Evolutionary conservation across 2,113 vertebrate genomes (phyloP), one percentile per base, ranked within the genome.

Genomic region (Jaculus jaculus): DNA sequence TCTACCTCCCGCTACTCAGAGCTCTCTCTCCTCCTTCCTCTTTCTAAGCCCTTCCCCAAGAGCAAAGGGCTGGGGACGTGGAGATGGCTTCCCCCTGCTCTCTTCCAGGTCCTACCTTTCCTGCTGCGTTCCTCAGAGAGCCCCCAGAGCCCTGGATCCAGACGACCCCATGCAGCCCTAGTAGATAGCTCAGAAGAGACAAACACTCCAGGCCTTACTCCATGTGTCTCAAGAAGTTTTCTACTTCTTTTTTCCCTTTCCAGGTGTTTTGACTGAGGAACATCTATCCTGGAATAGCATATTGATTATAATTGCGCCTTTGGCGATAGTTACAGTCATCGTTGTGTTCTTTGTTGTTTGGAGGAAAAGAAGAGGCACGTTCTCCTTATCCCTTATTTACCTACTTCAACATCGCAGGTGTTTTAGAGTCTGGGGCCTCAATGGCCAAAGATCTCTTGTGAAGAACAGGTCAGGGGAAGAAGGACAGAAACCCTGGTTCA

Each of bases 221-320:
- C 1, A 15, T 51, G 23, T 54, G 1, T 69, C 61, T 81, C 75
- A 93, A 90, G 13, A 94, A 94, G 3, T 54, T n/a, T n/a, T 32
- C 60, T 32, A 68, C 10, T 74, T 91, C 39, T 42, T 63, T 91
- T 78, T 93, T 89, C 58, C 81, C 79, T 92, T 93, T 96, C 80
- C 83, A 97, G 95, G 10, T 61, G 28, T 82, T 92, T 79, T 80
- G 58, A 65, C 87, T 85, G 17, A 32, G 17, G 30, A 78, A 54
- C 58, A 58, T 69, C 77, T 11, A 78, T 0, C 7, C 16, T 1
- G 23, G 26, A 1, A 34, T 28, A 8, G 1, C 39, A 12, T 0
- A 11, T 77, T 21, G 94, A 39, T 74, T 69, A 0, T 65, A 42
- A 4, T 11, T 20, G 1, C 6, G 6, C 2, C 11, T 86, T 0